Percentiles rank a stretch among this genome's conserved stretches.
These are phyloP conservation scores for Edolisoma coerulescens DNA, from an alignment of 2,113 vertebrate genomes.

Conservation along the genomic window DNA sequence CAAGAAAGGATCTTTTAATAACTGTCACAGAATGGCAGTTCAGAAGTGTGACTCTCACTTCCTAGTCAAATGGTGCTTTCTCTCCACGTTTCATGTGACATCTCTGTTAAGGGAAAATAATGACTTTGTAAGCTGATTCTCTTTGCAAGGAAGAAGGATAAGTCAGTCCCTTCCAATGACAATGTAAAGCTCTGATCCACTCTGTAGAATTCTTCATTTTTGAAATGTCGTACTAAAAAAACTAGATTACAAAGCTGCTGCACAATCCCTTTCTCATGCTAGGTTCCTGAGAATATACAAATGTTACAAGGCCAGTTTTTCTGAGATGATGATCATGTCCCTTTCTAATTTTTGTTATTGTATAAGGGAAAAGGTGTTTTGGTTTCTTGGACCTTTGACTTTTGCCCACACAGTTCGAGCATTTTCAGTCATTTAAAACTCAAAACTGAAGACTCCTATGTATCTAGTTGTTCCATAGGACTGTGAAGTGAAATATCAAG, in stretches of 20 bases:
- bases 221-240: not conserved
- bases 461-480: not conserved
- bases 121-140: not conserved
- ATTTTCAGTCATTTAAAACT: not conserved
- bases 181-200: not conserved
- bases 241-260: not conserved
- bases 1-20: conserved; percentile 37
- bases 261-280: not conserved
- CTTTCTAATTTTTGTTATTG: not conserved
- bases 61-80: not conserved
- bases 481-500: not conserved
- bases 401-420: not conserved
- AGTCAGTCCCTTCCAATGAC: not conserved
- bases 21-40: conserved; percentile 15
- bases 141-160: not conserved
- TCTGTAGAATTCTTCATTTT: not conserved
- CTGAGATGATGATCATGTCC: not conserved
- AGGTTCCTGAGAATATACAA: not conserved
- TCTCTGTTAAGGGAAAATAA: not conserved
- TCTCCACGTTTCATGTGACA: not conserved
- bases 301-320: not conserved
- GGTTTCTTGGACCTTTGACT: not conserved
- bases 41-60: not conserved
- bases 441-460: not conserved
- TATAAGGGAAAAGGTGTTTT: not conserved